Conservation (phyloP, 2,888 invertebrate species). For the Abscondita cerata region DNA sequence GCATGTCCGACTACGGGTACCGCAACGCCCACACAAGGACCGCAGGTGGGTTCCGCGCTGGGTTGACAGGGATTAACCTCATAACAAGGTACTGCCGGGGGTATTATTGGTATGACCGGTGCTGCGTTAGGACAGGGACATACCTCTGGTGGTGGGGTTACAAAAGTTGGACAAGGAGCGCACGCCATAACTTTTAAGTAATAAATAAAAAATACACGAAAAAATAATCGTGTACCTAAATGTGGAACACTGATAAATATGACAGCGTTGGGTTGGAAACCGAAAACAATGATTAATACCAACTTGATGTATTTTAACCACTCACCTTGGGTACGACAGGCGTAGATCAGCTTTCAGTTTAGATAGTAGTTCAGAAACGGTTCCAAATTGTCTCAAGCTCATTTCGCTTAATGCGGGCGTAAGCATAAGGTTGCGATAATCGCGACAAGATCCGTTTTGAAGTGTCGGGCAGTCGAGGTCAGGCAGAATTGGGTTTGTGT, state of each 20-base stretch:
- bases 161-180: slow-evolving; percentile 9
- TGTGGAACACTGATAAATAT: slow-evolving; percentile 1
- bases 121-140: slow-evolving; percentile 9
- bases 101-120: slow-evolving; percentile 34
- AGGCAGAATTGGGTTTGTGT: slow-evolving; percentile 44
- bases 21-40: slow-evolving; percentile 43
- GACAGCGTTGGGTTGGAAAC: neutral
- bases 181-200: slow-evolving; percentile 4
- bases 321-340: slow-evolving; percentile 86
- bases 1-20: slow-evolving; percentile 47
- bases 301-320: too few species aligned
- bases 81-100: slow-evolving; percentile 10
- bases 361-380: slow-evolving; percentile 84
- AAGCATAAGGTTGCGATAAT: slow-evolving; percentile 71
- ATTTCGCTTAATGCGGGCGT: slow-evolving; percentile 78
- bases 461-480: slow-evolving; percentile 48
- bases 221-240: neutral
- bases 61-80: slow-evolving; percentile 46
- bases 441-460: slow-evolving; percentile 50
- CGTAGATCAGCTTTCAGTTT: slow-evolving; percentile 87
- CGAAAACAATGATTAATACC: neutral
- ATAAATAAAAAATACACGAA: neutral
- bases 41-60: neutral
- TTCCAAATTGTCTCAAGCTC: slow-evolving; percentile 86
- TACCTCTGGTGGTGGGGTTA: slow-evolving; percentile 1